Base-by-base conservation (phyloP, 2,797 vertebrate species). In the Oreortyx pictus region DNA sequence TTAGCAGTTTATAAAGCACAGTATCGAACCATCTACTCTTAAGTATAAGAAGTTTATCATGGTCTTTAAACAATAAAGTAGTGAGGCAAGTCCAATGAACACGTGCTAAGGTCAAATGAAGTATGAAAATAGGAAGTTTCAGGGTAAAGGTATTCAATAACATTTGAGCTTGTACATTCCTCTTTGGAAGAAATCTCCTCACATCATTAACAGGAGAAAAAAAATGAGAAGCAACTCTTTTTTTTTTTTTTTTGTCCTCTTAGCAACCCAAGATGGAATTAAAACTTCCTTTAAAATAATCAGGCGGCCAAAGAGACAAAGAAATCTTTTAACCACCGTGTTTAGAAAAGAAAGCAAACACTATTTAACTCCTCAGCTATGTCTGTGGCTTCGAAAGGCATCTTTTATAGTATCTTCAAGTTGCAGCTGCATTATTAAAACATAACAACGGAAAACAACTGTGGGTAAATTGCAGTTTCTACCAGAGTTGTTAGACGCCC, bases 21-120 rank as follows among this genome's bases (percentile, higher is more conserved):
- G 70, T 90, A 93, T 2, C 75, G 70, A 84, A 78, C 73, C 87
- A 86, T 75, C 71, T 88, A 86, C 57, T 89, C 66, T 83, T 82
- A 93, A 87, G 64, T 85, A 91, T 56, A 57, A 82, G 81, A 92
- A 71, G 62, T 84, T 93, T 66, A 89, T 86, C 80, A 83, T 44
- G 94, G 88, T 89, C 86, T 95, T 96, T 96, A 71, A 89, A 90
- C 86, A 95, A 95, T 82, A 82, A 85, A 82, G 52, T 73, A 87
- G 94, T 82, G 80, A 95, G 57, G 92, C 83, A 93, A 94, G 73
- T 84, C 76, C 86, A 96, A 64, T 79, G 74, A 94, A 85, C 15
- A 82, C 73, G 35, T 89, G 35, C 86, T 67, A 83, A 88, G 78
- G 82, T 76, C 80, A 96, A 96, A 71, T 88, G 78, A 88, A 82